These are phyloP conservation scores for Bombyx mandarina DNA, from an alignment of 1,140 invertebrate species.

Conservation along the genomic window DNA sequence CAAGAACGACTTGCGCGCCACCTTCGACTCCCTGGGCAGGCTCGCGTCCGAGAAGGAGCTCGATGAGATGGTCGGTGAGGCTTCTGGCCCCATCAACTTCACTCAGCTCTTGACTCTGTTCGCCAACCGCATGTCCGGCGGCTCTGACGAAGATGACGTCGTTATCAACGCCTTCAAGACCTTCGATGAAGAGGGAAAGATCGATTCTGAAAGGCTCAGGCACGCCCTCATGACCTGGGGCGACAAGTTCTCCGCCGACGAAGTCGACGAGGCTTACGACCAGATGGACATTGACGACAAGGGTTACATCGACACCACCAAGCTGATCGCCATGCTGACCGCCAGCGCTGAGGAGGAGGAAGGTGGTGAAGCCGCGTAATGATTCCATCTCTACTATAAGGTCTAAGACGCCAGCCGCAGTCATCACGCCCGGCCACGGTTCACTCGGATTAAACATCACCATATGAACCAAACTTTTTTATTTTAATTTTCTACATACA, in stretches of 20 bases:
- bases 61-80: conserved; percentile 92
- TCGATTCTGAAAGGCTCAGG: conserved; percentile 91
- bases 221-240: conserved; percentile 96
- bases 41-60: conserved; percentile 91
- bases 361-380: conserved; percentile 75
- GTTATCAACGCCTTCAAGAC: conserved; percentile 95
- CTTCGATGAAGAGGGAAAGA: conserved; percentile 93
- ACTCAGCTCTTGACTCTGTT: conserved; percentile 94
- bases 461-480: conserved; percentile 54
- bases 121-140: conserved; percentile 87
- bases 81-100: conserved; percentile 94
- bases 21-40: conserved; percentile 95
- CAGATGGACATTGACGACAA: conserved; percentile 95
- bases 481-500: conserved; percentile 51
- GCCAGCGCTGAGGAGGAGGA: conserved; percentile 84
- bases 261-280: conserved; percentile 95
- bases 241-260: conserved; percentile 94
- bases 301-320: conserved; percentile 92
- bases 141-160: conserved; percentile 93
- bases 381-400: conserved; percentile 14
- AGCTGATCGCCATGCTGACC: conserved; percentile 90
- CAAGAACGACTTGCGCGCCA: conserved; percentile 94
- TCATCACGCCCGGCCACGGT: conserved; percentile 41
- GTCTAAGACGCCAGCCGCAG: conserved; percentile 8
- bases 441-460: conserved; percentile 41